Conservation (phyloP, 2,113 vertebrate species). For the cattle (Bos taurus) region DNA sequence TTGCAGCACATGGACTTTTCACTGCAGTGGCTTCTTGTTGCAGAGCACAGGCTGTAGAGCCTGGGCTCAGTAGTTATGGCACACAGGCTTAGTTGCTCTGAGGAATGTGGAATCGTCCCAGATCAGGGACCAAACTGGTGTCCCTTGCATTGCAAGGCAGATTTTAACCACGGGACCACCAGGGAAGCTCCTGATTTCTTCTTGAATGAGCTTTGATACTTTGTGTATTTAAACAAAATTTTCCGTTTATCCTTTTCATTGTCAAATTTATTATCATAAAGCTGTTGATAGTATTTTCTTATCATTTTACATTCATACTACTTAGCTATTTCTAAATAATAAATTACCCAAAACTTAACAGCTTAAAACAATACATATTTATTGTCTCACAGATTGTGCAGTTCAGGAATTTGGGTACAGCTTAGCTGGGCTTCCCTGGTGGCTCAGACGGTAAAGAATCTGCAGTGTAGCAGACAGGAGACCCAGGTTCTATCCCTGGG, state of each 20-base stretch:
- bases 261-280: background rate
- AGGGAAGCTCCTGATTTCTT: background rate
- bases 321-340: background rate
- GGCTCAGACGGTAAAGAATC: background rate
- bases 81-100: background rate
- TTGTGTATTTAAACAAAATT: background rate
- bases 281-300: background rate
- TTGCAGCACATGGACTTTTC: background rate
- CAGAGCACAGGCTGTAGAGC: background rate
- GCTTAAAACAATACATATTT: background rate
- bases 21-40: background rate
- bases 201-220: background rate
- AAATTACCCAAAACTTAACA: background rate
- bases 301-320: background rate
- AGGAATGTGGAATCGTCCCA: background rate
- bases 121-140: background rate
- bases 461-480: background rate
- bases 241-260: background rate
- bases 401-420: background rate
- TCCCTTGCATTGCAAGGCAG: background rate
- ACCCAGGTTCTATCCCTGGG: background rate
- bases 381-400: background rate
- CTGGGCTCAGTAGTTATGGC: background rate
- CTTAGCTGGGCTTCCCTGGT: background rate
- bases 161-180: background rate